phyloP scores from a whole-genome alignment of 2,797 vertebrate species.

The Hemitrygon akajei region DNA sequence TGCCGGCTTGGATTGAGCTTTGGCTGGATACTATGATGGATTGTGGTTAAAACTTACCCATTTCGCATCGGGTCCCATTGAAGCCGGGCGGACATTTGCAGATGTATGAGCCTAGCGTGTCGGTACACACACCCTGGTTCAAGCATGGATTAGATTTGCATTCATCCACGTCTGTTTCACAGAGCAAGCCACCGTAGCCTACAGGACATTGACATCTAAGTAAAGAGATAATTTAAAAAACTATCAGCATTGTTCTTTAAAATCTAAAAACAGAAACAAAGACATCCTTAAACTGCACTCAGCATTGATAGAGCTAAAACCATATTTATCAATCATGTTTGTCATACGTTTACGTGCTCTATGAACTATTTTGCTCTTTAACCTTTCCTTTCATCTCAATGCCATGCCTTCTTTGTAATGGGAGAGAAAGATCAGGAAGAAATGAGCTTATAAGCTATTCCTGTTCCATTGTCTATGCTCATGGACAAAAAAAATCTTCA shows the following conservation, averaged over 20 bases:
- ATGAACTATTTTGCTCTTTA: too few relatives aligned
- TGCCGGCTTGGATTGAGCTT: neutral
- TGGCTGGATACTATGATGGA: neutral
- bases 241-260: neutral
- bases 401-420: neutral
- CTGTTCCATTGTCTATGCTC: neutral
- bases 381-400: neutral
- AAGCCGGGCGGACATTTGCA: conserved; percentile 95
- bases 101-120: conserved; percentile 73
- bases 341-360: neutral
- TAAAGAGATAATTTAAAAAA: conserved; percentile 37
- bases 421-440: neutral
- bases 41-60: conserved; percentile 66
- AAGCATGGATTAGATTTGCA: conserved; percentile 83
- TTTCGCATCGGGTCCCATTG: conserved; percentile 98
- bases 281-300: neutral
- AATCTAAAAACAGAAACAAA: neutral
- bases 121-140: conserved; percentile 86
- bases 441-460: neutral
- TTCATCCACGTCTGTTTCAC: conserved; percentile 82
- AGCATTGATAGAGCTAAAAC: neutral
- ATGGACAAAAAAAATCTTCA: too few relatives aligned
- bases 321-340: neutral
- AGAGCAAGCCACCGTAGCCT: conserved; percentile 76
- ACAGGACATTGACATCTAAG: conserved; percentile 78